Evolutionary conservation across 2,888 invertebrate genomes (phyloP).

Genomic region (Thecocarcelia acutangulata): DNA sequence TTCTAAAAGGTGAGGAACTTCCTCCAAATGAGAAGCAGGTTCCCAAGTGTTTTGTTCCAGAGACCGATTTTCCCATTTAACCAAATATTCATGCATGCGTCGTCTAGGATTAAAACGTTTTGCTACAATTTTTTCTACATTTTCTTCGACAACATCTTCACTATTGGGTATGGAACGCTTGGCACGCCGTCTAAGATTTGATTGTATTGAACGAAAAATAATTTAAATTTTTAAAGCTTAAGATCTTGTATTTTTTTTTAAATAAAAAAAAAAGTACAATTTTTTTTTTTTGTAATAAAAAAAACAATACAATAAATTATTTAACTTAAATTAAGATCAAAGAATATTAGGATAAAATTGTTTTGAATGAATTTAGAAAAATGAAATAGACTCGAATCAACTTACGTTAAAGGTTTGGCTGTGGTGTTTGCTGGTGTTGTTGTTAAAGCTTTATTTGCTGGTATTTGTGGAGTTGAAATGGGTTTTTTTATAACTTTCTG

Average conservation of each 20-base stretch:
- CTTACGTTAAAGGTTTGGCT: slow-evolving; percentile 68
- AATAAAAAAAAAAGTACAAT: too few relatives aligned
- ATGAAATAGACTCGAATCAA: neutral
- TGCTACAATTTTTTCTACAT: slow-evolving; percentile 91
- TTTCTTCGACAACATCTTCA: slow-evolving; percentile 84
- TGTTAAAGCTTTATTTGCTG: slow-evolving; percentile 62
- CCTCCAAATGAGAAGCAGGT: slow-evolving; percentile 88
- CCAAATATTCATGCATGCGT: slow-evolving; percentile 90
- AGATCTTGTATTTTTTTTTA: too few relatives aligned
- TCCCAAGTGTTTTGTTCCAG: slow-evolving; percentile 94
- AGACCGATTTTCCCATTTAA: slow-evolving; percentile 92
- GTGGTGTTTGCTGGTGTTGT: slow-evolving; percentile 35
- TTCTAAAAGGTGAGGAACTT: slow-evolving; percentile 89
- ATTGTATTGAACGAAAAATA: neutral
- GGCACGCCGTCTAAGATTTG: slow-evolving; percentile 76
- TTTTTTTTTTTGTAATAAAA: too few relatives aligned
- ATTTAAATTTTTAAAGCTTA: too few relatives aligned
- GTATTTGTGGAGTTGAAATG: slow-evolving; percentile 43
- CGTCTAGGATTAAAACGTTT: slow-evolving; percentile 90
- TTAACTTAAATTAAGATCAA: too few relatives aligned
- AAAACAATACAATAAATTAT: too few relatives aligned
- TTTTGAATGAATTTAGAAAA: too few relatives aligned
- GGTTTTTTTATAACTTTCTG: slow-evolving; percentile 72
- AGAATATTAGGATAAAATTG: neutral
- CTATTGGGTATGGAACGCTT: slow-evolving; percentile 75